Conservation (phyloP, 2,113 vertebrate genomes). For the Rhizomys pruinosus region DNA sequence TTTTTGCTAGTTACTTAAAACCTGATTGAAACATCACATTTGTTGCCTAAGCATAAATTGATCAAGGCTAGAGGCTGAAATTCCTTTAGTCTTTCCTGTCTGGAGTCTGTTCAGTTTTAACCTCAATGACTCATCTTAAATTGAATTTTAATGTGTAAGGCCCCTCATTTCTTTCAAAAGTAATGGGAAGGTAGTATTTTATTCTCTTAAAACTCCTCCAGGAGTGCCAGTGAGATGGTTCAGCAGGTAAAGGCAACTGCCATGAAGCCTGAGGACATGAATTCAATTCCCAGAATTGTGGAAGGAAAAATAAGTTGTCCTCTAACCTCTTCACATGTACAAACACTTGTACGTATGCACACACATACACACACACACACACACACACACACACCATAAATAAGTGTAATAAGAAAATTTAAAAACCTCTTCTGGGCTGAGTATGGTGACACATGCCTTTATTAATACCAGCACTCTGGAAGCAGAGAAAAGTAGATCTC, state of each 20-base stretch:
- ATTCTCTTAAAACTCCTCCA: neutral
- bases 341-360: neutral
- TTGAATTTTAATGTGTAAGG: slow-evolving; percentile 21
- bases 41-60: neutral
- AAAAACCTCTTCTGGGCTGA: neutral
- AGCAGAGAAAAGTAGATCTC: no score
- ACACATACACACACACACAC: neutral
- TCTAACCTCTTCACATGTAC: neutral
- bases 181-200: neutral
- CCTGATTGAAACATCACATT: neutral
- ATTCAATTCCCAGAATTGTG: neutral
- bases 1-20: neutral
- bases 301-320: neutral
- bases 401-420: neutral
- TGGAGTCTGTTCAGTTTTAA: slow-evolving; percentile 41
- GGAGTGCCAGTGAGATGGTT: no score
- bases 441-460: no score
- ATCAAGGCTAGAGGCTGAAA: slow-evolving; percentile 14
- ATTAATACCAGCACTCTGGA: no score
- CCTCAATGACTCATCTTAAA: slow-evolving; percentile 48
- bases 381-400: neutral
- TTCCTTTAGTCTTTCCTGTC: slow-evolving; percentile 26
- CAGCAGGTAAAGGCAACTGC: neutral
- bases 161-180: slow-evolving; percentile 12
- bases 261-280: neutral